A percentile compares a stretch with the other conserved stretches of the same genome.
phyloP scores from a whole-genome alignment of 1,140 invertebrate genomes.

The Sitodiplosis mosellana region DNA sequence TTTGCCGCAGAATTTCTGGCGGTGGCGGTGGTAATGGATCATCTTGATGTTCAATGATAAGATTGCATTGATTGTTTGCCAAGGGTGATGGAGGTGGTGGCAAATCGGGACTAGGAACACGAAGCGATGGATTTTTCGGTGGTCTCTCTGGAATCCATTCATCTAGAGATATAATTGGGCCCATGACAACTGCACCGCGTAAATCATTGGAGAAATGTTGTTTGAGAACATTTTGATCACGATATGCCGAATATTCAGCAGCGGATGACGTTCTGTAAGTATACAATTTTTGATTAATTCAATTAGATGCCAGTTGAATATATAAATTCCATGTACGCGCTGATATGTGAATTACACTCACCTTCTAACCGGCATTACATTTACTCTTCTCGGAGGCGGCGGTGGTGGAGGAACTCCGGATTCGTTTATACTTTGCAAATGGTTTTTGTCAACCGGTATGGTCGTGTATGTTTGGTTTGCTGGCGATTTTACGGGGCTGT shows the following conservation, averaged over 20 bases:
- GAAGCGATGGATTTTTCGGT: conserved; percentile 49
- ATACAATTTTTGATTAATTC: neutral
- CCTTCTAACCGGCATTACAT: conserved; percentile 15
- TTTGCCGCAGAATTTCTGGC: conserved; percentile 26
- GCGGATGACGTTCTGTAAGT: conserved; percentile 15
- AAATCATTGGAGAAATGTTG: conserved; percentile 31
- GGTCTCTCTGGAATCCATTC: conserved; percentile 51
- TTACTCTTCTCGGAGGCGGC: conserved; percentile 19
- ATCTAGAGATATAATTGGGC: conserved; percentile 41
- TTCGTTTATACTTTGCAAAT: conserved; percentile 12
- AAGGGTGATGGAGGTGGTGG: conserved; percentile 47
- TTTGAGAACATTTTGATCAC: conserved; percentile 16
- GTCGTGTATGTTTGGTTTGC: neutral
- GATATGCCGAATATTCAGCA: conserved; percentile 19
- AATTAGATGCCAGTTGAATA: neutral
- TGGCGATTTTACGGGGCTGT: neutral
- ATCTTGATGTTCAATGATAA: conserved; percentile 31
- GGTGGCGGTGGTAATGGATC: conserved; percentile 54
- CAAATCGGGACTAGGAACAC: conserved; percentile 48
- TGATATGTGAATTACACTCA: no score
- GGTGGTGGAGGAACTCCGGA: conserved; percentile 22
- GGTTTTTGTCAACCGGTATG: neutral
- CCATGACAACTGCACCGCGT: conserved; percentile 40
- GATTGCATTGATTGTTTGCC: conserved; percentile 35
- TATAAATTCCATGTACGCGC: neutral